Evolutionary conservation across 2,113 vertebrate species (phyloP).

Genomic region (Microcebus ravelobensis): DNA sequence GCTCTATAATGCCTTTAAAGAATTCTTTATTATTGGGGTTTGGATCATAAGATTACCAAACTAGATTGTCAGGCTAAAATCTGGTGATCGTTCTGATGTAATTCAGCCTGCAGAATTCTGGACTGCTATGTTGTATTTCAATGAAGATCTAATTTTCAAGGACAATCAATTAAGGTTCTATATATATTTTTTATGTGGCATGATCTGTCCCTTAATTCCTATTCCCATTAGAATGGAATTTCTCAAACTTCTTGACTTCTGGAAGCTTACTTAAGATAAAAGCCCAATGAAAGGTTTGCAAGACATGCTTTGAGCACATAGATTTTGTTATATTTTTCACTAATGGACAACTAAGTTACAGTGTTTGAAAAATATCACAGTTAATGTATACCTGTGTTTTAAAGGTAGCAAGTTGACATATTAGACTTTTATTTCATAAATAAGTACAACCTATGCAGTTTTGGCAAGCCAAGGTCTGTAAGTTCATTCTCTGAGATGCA

Average conservation of each 20-base stretch:
- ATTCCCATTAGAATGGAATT: conserved; percentile 34
- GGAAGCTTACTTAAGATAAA: neutral
- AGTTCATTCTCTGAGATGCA: conserved; percentile 22
- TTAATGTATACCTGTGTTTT: conserved; percentile 17
- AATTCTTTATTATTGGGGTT: neutral
- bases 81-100: neutral
- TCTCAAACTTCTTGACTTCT: neutral
- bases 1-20: conserved; percentile 9
- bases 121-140: neutral
- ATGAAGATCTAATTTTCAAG: conserved; percentile 5
- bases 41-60: neutral
- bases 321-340: conserved; percentile 34
- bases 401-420: neutral
- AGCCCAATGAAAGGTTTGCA: conserved; percentile 4
- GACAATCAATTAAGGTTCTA: neutral
- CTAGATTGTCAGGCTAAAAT: conserved; percentile 38
- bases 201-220: neutral
- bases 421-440: conserved; percentile 29
- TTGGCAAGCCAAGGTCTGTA: conserved; percentile 1
- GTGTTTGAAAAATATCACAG: conserved; percentile 5
- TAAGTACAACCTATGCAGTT: conserved; percentile 27
- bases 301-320: neutral
- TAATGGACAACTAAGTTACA: conserved; percentile 18
- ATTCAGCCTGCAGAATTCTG: conserved; percentile 6
- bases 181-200: neutral